These are phyloP conservation scores for Julus scanicus DNA, from an alignment of 2,888 invertebrate genomes.

Conservation along the genomic window DNA sequence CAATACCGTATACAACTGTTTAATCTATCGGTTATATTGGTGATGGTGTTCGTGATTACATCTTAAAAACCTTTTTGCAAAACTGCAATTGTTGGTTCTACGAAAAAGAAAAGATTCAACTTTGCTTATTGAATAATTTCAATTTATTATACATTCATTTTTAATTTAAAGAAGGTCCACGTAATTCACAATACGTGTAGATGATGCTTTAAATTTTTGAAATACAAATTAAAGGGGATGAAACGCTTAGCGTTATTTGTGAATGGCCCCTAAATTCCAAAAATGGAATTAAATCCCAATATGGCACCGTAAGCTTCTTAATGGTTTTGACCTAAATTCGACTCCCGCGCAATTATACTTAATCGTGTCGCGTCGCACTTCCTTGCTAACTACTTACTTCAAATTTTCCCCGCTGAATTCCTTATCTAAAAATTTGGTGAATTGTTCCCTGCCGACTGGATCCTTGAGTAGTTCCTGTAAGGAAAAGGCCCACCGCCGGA, in stretches of 20 bases:
- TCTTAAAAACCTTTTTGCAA: no score
- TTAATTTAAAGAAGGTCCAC: no score
- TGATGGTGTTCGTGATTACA: no score
- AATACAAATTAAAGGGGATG: no score
- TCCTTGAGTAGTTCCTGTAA: slow-evolving; percentile 94
- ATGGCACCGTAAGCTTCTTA: background rate
- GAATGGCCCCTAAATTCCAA: background rate
- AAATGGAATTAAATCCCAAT: background rate
- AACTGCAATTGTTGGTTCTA: no score
- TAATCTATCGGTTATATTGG: no score
- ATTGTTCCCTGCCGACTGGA: slow-evolving; percentile 95
- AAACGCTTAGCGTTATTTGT: background rate
- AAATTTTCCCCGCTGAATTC: slow-evolving; percentile 99
- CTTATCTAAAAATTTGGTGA: slow-evolving; percentile 94
- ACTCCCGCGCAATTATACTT: background rate
- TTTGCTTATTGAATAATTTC: no score
- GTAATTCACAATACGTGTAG: no score
- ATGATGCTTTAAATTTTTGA: no score
- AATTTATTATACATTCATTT: no score
- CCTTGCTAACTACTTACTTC: slow-evolving; percentile 74
- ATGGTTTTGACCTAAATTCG: background rate
- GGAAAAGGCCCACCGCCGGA: slow-evolving; percentile 97
- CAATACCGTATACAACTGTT: no score
- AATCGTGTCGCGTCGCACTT: background rate
- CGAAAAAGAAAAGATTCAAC: no score